phyloP scores from a whole-genome alignment of 2,888 invertebrate genomes.

The Isotomurus palustris region DNA sequence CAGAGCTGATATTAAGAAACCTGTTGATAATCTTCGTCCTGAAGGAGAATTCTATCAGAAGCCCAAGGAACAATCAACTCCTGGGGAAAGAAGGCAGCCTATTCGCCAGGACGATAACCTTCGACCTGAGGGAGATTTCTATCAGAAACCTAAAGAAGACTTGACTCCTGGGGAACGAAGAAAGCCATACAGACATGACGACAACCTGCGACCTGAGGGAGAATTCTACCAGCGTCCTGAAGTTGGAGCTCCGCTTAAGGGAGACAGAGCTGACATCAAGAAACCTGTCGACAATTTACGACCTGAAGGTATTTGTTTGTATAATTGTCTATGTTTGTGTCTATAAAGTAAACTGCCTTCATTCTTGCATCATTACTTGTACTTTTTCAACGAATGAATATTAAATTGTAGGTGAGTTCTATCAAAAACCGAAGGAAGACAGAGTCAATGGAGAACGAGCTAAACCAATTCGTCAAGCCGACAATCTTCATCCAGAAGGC shows the following conservation, averaged over 20 bases:
- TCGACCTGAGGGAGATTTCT: constrained; percentile 60
- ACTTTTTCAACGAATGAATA: constrained; percentile 40
- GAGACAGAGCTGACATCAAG: constrained; percentile 53
- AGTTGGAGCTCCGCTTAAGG: constrained; percentile 40
- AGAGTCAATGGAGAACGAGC: constrained; percentile 43
- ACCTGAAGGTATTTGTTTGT: constrained; percentile 54
- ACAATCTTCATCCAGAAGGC: constrained; percentile 58
- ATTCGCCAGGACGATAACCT: constrained; percentile 54
- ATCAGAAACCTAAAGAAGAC: constrained; percentile 52
- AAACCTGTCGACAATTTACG: constrained; percentile 54
- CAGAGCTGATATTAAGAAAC: constrained; percentile 51
- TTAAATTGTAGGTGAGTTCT: constrained; percentile 61
- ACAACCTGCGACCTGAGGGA: constrained; percentile 47
- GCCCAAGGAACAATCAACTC: constrained; percentile 49
- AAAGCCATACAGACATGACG: constrained; percentile 52
- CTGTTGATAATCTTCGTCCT: constrained; percentile 52
- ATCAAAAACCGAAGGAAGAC: constrained; percentile 50
- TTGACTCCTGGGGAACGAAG: constrained; percentile 43
- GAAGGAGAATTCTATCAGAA: constrained; percentile 58
- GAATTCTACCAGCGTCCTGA: constrained; percentile 49
- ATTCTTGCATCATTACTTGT: too few relatives aligned
- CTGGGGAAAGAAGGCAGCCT: constrained; percentile 47
- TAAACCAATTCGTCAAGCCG: constrained; percentile 54
- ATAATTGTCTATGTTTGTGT: background rate
- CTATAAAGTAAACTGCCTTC: too few relatives aligned